Base-by-base conservation (phyloP, 2,113 vertebrate genomes). In the Egretta garzetta region DNA sequence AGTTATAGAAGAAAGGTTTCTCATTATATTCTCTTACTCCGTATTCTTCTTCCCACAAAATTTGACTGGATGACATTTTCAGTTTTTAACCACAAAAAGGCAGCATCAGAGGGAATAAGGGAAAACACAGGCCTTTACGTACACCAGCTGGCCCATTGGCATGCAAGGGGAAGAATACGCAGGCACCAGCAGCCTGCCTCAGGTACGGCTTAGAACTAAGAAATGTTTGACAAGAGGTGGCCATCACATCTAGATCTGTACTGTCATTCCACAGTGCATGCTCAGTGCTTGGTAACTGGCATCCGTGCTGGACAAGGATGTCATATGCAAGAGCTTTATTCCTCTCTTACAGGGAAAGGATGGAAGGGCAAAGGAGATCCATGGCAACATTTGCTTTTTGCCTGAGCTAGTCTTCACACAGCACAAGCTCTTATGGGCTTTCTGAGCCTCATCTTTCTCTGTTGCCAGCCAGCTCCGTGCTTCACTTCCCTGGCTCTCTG, bases 101-200 rank as follows among this genome's bases (percentile, higher is more conserved):
- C 58, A 56, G 11, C 12, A 14, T 37, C 15, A n/a, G 28, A 80
- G 13, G 14, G 18, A 91, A 41, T 7, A 56, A 74, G 8, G 20
- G 49, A 76, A 90, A 62, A n/a, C 16, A 39, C 0, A 14, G 28
- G 14, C 10, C 14, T 68, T 90, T 73, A 49, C 2, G 10, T 82
- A 56, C 58, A 59, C 14, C 43, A 32, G 10, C 0, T 2, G 16
- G 7, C 13, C 35, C 4, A 1, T 35, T 45, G 47, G 14, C 18
- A 14, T n/a, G 23, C 41, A 50, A 66, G 10, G 8, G 16, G 37
- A 80, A 85, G 33, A n/a, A 52, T 6, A 14, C 0, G 0, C 37
- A n/a, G 30, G 52, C 26, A 56, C 6, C 0, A 2, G 6, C 27
- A 66, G 32, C 56, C 10, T 66, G 63, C 18, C 21, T 85, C 64